Percentiles rank a stretch among this genome's conserved stretches.
phyloP scores from a whole-genome alignment of 2,888 invertebrate genomes.

The Piscicola geometra region DNA sequence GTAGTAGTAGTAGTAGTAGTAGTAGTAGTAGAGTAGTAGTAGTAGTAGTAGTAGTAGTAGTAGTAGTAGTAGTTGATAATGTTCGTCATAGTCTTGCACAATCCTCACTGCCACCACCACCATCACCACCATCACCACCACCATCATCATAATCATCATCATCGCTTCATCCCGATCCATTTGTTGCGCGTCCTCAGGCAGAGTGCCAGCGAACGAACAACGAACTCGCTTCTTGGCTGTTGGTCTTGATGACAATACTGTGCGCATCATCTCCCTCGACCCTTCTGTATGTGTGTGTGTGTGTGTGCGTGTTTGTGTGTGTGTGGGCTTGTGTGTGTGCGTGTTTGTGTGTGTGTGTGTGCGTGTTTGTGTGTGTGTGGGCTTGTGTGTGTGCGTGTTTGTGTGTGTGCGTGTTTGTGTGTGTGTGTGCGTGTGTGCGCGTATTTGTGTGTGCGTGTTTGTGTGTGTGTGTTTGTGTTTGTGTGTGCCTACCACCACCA shows the following conservation, averaged over 20 bases:
- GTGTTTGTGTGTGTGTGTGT: slow-evolving; percentile 23
- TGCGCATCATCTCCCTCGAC: slow-evolving; percentile 92
- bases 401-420: slow-evolving; percentile 16
- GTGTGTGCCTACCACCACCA: neutral
- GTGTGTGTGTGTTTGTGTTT: neutral
- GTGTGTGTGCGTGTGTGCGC: slow-evolving; percentile 1
- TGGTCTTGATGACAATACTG: slow-evolving; percentile 90
- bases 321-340: slow-evolving; percentile 15
- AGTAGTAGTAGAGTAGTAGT: too few relatives aligned
- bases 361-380: slow-evolving; percentile 14
- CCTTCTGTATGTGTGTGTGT: slow-evolving; percentile 67
- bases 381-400: slow-evolving; percentile 13
- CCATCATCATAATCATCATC: too few relatives aligned
- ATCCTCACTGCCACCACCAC: too few relatives aligned
- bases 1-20: too few relatives aligned
- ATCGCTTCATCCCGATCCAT: slow-evolving; percentile 56
- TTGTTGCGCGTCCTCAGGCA: slow-evolving; percentile 95
- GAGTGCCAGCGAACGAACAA: slow-evolving; percentile 89
- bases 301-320: slow-evolving; percentile 20
- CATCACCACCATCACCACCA: too few relatives aligned
- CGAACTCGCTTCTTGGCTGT: slow-evolving; percentile 91
- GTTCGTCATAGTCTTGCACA: too few relatives aligned
- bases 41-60: too few relatives aligned
- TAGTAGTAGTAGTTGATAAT: too few relatives aligned
- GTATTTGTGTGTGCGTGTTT: neutral